Conservation (phyloP, 2,113 vertebrate species). For the Lampris incognitus region DNA sequence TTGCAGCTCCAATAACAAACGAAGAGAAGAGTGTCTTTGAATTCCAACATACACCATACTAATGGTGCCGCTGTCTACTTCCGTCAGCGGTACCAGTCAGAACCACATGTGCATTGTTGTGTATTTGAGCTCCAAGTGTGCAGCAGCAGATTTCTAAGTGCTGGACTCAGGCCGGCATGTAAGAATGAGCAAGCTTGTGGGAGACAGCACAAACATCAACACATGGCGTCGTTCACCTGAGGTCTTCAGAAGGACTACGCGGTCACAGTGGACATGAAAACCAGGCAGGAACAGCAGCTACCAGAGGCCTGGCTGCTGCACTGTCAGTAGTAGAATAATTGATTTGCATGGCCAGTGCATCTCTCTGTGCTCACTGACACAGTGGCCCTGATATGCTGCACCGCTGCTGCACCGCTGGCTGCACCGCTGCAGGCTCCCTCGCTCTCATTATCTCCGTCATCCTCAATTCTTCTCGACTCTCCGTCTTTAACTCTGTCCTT, state of each 20-base stretch:
- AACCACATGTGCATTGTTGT: neutral
- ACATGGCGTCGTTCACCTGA: neutral
- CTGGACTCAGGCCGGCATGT: neutral
- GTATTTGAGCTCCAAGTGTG: neutral
- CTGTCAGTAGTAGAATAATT: conserved; percentile 16
- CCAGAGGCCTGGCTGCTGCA: conserved; percentile 24
- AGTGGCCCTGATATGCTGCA: conserved; percentile 61
- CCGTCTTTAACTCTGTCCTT: too few species aligned
- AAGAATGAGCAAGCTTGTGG: neutral
- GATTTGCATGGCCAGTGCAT: conserved; percentile 37
- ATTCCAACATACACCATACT: neutral
- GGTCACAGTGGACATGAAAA: conserved; percentile 3
- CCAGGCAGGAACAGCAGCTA: neutral
- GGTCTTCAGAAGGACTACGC: conserved; percentile 18
- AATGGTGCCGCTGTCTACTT: neutral
- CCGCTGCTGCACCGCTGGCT: conserved; percentile 42
- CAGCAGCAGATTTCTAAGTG: neutral
- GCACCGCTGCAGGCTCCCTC: conserved; percentile 4
- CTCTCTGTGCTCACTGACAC: conserved; percentile 60
- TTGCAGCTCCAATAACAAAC: neutral
- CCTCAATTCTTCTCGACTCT: too few species aligned
- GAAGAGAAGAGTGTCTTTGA: conserved; percentile 13
- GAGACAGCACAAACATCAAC: neutral
- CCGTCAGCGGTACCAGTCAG: neutral
- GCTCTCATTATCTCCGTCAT: neutral